A percentile compares a stretch with the other conserved stretches of the same genome.
Evolutionary conservation across 2,797 vertebrate genomes (phyloP).

Genomic region (Trachops cirrhosus): DNA sequence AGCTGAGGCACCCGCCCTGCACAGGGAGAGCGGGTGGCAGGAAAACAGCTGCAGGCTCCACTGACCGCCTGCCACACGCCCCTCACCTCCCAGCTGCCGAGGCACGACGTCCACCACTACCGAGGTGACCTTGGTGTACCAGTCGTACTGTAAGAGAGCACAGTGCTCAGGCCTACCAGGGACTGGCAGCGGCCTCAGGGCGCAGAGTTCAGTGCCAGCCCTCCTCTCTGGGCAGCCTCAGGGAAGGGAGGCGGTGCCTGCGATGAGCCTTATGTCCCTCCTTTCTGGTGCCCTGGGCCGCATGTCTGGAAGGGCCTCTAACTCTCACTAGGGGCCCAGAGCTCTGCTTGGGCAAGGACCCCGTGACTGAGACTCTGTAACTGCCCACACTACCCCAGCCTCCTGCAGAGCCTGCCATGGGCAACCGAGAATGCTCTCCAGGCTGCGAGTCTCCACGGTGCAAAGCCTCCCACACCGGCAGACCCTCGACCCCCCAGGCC

Average conservation of each 20-base stretch:
- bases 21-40: not conserved
- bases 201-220: not conserved
- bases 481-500: not conserved
- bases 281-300: not conserved
- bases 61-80: not conserved
- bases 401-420: not conserved
- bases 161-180: not conserved
- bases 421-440: not conserved
- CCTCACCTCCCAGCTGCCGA: constrained; percentile 87
- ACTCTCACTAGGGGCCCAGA: not conserved
- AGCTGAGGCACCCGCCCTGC: not conserved
- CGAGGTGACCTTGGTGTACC: constrained; percentile 94
- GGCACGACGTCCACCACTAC: constrained; percentile 91
- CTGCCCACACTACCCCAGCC: not conserved
- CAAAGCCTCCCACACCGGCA: not conserved
- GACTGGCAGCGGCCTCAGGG: not conserved
- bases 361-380: not conserved
- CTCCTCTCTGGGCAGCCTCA: not conserved
- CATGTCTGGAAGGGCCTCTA: not conserved
- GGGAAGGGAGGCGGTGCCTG: not conserved
- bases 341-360: not conserved
- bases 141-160: constrained; percentile 90
- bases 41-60: not conserved
- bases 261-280: not conserved
- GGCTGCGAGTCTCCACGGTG: not conserved